Conservation (phyloP, 1,140 invertebrate species). For the Monomorium pharaonis region DNA sequence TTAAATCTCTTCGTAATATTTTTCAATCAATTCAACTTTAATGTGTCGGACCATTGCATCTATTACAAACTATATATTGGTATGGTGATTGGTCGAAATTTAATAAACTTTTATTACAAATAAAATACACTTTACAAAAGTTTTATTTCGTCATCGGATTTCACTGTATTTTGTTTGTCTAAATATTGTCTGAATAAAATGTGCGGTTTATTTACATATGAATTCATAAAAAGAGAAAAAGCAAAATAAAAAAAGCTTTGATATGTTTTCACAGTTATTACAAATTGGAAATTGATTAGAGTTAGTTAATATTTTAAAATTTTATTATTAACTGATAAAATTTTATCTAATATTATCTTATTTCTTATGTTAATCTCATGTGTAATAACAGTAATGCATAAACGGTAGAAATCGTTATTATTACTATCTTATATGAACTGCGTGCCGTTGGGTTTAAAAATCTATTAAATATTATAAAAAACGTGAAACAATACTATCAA, state of each 20-base stretch:
- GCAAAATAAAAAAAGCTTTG: not conserved
- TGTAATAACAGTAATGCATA: not conserved
- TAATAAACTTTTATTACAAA: conserved; percentile 38
- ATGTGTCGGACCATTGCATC: conserved; percentile 10
- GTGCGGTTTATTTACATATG: not conserved
- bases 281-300: not conserved
- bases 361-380: not conserved
- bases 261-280: not conserved
- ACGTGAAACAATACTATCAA: too few species aligned
- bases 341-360: not conserved
- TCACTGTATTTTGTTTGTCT: conserved; percentile 1
- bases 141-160: conserved; percentile 31
- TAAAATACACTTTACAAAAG: not conserved
- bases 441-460: too few species aligned
- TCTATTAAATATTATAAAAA: too few species aligned
- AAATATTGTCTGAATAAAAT: conserved; percentile 28
- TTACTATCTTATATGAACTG: too few species aligned
- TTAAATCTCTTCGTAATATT: conserved; percentile 13
- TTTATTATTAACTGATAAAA: not conserved
- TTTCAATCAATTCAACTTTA: conserved; percentile 15
- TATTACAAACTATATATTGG: conserved; percentile 42
- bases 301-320: not conserved
- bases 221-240: not conserved
- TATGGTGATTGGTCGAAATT: not conserved
- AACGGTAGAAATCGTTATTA: too few species aligned